These are phyloP conservation scores for Plumapathes pennacea DNA, from an alignment of 92 coral and sea anemone species.

Conservation along the genomic window DNA sequence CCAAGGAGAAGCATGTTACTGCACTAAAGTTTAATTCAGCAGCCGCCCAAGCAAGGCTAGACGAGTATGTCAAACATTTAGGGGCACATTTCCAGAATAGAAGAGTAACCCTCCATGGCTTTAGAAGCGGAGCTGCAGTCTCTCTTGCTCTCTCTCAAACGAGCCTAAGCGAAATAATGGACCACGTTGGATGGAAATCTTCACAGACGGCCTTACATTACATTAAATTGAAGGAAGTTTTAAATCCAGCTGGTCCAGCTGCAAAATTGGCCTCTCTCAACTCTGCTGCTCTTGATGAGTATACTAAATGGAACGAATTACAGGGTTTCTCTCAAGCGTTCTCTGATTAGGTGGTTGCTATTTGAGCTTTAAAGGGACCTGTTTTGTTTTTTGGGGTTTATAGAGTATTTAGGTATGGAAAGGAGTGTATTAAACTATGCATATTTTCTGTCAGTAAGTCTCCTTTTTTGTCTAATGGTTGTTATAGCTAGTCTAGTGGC, in stretches of 20 bases:
- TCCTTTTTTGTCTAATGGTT: no score
- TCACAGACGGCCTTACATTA: conserved; percentile 25
- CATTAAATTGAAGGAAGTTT: conserved; percentile 11
- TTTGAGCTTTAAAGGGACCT: no score
- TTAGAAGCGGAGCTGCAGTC: background rate
- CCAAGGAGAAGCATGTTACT: background rate
- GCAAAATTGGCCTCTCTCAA: conserved; percentile 6
- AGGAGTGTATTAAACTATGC: no score
- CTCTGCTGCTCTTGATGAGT: no score
- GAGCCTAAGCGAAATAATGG: conserved; percentile 5
- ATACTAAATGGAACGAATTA: no score
- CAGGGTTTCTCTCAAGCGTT: no score
- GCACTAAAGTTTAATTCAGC: background rate
- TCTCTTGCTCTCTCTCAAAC: background rate
- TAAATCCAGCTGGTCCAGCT: conserved; percentile 14
- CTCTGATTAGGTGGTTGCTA: no score
- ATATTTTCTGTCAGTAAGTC: no score
- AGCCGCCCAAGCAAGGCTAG: conserved; percentile 12
- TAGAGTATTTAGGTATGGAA: no score
- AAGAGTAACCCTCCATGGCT: conserved; percentile 1
- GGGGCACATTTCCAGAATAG: background rate
- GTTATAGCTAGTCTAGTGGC: no score
- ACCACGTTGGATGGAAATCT: conserved; percentile 33
- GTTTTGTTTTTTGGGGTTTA: no score
- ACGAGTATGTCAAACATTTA: background rate